Conservation (phyloP, 2,888 invertebrate genomes). For the Chalcis sispes region DNA sequence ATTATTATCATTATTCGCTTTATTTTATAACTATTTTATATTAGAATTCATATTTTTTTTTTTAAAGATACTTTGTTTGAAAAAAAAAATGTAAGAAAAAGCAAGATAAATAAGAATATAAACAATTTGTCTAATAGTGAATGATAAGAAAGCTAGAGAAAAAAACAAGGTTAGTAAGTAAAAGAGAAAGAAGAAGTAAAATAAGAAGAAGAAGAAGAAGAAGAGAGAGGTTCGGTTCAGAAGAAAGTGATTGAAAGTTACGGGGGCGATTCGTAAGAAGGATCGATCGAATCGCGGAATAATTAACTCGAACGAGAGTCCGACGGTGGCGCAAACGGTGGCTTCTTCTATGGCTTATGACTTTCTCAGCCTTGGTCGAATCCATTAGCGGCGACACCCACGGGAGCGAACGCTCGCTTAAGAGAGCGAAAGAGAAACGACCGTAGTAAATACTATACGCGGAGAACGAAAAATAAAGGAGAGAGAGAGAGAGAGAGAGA, state of each 20-base stretch:
- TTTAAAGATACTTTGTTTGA: too few species aligned
- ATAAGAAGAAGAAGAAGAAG: not conserved
- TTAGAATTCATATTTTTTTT: not conserved
- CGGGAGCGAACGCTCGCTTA: not conserved
- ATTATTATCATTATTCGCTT: not conserved
- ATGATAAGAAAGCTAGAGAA: not conserved
- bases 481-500: not conserved
- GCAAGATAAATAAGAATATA: too few species aligned
- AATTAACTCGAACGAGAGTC: constrained; percentile 30
- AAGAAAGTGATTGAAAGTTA: constrained; percentile 22
- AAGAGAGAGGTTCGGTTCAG: not conserved
- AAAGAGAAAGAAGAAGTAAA: not conserved
- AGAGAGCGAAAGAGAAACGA: not conserved
- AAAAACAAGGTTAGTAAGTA: not conserved
- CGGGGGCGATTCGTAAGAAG: not conserved
- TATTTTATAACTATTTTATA: not conserved
- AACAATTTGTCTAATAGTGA: too few species aligned
- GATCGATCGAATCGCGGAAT: constrained; percentile 22
- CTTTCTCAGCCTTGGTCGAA: not conserved
- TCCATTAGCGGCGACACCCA: constrained; percentile 9
- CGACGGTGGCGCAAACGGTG: too few species aligned
- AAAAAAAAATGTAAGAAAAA: not conserved
- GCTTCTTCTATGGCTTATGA: too few species aligned
- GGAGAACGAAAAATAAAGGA: not conserved
- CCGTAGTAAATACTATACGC: not conserved